Percentiles rank a stretch among this genome's conserved stretches.
phyloP scores from a whole-genome alignment of 92 coral and sea anemone species.

The Pocillopora grandis region DNA sequence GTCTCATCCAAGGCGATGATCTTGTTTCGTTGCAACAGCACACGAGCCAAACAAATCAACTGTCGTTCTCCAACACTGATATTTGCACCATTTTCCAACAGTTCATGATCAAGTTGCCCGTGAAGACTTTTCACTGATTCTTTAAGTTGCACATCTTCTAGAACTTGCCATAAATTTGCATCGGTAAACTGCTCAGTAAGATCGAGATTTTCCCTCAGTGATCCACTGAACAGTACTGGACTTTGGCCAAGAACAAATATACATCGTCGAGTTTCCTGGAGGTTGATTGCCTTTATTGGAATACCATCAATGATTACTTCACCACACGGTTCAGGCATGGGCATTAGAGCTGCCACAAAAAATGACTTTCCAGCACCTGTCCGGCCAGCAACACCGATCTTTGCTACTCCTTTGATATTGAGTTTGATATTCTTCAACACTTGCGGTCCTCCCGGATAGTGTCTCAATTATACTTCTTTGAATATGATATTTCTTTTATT shows the following conservation, averaged over 20 bases:
- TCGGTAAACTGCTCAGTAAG: constrained; percentile 61
- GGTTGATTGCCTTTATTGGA: constrained; percentile 28
- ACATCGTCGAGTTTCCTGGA: constrained; percentile 69
- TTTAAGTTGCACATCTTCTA: constrained; percentile 73
- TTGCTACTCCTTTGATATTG: not conserved
- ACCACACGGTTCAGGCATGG: constrained; percentile 20
- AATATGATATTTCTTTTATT: too few relatives aligned
- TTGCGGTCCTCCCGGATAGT: not conserved
- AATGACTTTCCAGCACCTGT: constrained; percentile 8
- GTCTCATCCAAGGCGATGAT: constrained; percentile 81
- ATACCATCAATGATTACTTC: constrained; percentile 16
- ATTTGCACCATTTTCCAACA: constrained; percentile 73
- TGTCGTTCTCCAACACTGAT: constrained; percentile 80
- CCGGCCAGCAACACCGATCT: not conserved
- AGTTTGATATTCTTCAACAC: constrained; percentile 1
- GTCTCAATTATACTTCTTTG: too few relatives aligned
- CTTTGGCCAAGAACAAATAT: constrained; percentile 72
- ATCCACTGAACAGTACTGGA: constrained; percentile 71
- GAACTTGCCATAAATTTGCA: constrained; percentile 64
- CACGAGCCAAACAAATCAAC: constrained; percentile 73
- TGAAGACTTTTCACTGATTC: constrained; percentile 50
- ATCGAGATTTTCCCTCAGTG: constrained; percentile 68
- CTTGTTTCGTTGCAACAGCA: constrained; percentile 65
- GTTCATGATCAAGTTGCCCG: constrained; percentile 54
- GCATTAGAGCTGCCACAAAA: constrained; percentile 22